Conservation (phyloP, 2,797 vertebrate species). For the Hydrocynus forskahlii region DNA sequence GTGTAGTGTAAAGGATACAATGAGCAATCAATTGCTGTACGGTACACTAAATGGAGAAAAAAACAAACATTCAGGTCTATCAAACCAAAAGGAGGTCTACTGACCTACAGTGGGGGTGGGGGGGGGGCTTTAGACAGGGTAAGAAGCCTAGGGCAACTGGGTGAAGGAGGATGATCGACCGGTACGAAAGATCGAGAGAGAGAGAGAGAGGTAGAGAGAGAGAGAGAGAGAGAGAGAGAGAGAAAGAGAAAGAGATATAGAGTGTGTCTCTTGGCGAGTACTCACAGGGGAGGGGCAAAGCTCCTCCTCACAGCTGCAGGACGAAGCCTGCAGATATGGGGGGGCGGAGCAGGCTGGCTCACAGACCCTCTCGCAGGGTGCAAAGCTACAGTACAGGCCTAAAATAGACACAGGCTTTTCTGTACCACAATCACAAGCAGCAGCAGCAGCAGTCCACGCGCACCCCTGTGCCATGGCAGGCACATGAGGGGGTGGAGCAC, state of each 20-base stretch:
- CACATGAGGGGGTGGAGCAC: slow-evolving; percentile 56
- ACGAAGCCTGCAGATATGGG: slow-evolving; percentile 99
- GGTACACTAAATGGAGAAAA: not conserved
- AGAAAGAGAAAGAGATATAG: slow-evolving; percentile 69
- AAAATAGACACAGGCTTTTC: slow-evolving; percentile 99
- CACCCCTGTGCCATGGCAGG: slow-evolving; percentile 50
- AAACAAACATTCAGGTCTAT: slow-evolving; percentile 31
- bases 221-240: slow-evolving; percentile 70
- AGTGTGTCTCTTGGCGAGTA: slow-evolving; percentile 93
- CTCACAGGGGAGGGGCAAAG: slow-evolving; percentile 98
- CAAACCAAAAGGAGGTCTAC: slow-evolving; percentile 45
- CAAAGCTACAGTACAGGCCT: slow-evolving; percentile 99
- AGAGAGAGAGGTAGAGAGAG: slow-evolving; percentile 48
- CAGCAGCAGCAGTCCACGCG: slow-evolving; percentile 80
- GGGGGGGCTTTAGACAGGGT: slow-evolving; percentile 57
- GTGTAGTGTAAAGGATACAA: not conserved
- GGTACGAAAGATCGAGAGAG: slow-evolving; percentile 54
- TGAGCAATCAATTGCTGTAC: slow-evolving; percentile 9
- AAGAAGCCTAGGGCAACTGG: slow-evolving; percentile 71
- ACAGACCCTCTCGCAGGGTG: slow-evolving; percentile 98
- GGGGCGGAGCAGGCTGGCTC: slow-evolving; percentile 98
- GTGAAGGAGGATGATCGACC: slow-evolving; percentile 65
- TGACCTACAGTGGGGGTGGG: slow-evolving; percentile 44
- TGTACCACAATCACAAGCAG: slow-evolving; percentile 99
- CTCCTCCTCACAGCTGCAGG: slow-evolving; percentile 99